Base-by-base conservation (phyloP, 2,113 vertebrate genomes). In the Sialia sialis region DNA sequence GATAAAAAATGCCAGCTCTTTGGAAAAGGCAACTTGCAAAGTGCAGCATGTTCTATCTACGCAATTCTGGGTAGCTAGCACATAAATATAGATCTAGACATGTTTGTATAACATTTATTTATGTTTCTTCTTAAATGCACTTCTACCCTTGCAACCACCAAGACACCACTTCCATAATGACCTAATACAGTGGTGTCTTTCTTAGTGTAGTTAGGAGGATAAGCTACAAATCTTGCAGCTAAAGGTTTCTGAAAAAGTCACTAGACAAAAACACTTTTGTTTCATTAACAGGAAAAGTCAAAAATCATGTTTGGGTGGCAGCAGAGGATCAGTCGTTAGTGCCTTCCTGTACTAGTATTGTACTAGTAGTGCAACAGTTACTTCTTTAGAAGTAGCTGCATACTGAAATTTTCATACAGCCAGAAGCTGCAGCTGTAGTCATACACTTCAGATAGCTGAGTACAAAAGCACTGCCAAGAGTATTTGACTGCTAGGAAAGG, bases 311-410 rank as follows among this genome's bases (percentile, higher is more conserved):
- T 15, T 36, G 38, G 39, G 10, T 23, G 67, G 63, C 1, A 7
- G n/a, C 27, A 67, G n/a, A 29, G 1, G 2, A 64, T 7, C 16
- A 78, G 60, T 34, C 54, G 51, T 46, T 20, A 41, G 12, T 6
- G 4, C 12, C 8, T 70, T 29, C 6, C 1, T 36, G 43, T 17
- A 67, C n/a, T 7, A 55, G 13, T 1, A 60, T 1, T 36, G 43
- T 17, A 67, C n/a, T 7, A 55, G 13, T 1, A 60, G 15, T 6
- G 29, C 56, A 79, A 39, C 51, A 79, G 55, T 73, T 77, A 59
- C 13, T 63, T 39, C 80, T 69, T 36, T 7, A 66, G 21, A 84
- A 62, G 32, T 16, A 64, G 63, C 48, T 75, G 23, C 64, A 89
- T 12, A 10, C 26, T 43, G 29, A 55, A 70, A 67, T 74, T 54